phyloP scores from a whole-genome alignment of 2,797 vertebrate species.

The Thamnophis elegans region DNA sequence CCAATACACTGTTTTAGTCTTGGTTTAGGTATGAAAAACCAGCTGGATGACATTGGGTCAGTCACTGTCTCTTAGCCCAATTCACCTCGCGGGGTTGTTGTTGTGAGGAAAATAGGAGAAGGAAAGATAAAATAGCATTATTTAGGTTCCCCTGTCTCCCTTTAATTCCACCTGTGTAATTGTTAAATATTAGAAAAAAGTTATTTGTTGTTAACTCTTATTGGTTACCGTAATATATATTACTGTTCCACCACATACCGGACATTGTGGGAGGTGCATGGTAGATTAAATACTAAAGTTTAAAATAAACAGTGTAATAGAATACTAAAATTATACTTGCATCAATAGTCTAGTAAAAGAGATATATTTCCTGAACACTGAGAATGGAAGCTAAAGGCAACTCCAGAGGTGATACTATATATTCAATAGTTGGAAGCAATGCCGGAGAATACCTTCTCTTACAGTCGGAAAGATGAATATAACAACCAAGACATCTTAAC shows the following conservation, averaged over 20 bases:
- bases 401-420: not conserved
- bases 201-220: not conserved
- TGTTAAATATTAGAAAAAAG: not conserved
- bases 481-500: not conserved
- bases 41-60: not conserved
- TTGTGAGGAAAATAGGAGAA: not conserved
- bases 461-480: not conserved
- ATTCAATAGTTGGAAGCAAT: not conserved
- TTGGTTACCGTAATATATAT: not conserved
- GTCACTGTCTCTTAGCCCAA: not conserved
- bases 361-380: not conserved
- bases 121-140: accelerated
- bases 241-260: not conserved
- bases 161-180: not conserved
- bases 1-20: not conserved
- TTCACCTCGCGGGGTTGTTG: not conserved
- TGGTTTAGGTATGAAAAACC: not conserved
- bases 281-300: not conserved
- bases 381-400: not conserved
- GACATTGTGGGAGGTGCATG: not conserved
- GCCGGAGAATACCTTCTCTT: not conserved
- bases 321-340: not conserved
- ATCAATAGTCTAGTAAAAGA: not conserved
- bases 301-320: not conserved
- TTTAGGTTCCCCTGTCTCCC: accelerated